A percentile compares a stretch with the other conserved stretches of the same genome.
Evolutionary conservation across 2,797 vertebrate species (phyloP).

Genomic region (Pipistrellus kuhlii): DNA sequence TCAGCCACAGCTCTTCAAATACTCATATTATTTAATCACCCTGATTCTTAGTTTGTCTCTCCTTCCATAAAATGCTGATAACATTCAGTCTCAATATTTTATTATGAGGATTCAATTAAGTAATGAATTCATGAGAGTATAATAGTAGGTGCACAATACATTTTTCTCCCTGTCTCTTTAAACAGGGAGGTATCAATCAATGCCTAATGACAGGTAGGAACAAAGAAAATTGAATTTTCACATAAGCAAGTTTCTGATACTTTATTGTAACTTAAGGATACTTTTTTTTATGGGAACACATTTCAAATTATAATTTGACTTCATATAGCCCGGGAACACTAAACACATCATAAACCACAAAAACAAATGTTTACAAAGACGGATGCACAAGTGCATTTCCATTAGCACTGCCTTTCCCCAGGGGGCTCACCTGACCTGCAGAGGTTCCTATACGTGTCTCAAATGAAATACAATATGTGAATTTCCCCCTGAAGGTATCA

Average conservation of each 20-base stretch:
- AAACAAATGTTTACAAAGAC: constrained; percentile 81
- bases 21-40: background rate
- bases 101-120: background rate
- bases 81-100: background rate
- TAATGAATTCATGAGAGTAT: background rate
- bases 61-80: background rate
- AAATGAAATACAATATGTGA: constrained; percentile 66
- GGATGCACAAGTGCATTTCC: constrained; percentile 49
- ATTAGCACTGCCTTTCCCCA: constrained; percentile 65
- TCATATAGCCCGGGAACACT: constrained; percentile 71
- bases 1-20: background rate
- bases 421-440: constrained; percentile 72
- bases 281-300: constrained; percentile 60
- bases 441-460: constrained; percentile 63
- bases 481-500: constrained; percentile 65
- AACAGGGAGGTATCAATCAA: constrained; percentile 44
- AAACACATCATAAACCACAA: constrained; percentile 69
- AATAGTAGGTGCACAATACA: background rate
- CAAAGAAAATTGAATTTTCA: constrained; percentile 66
- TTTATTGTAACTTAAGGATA: constrained; percentile 74
- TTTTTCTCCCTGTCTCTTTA: background rate
- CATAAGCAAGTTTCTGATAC: constrained; percentile 73
- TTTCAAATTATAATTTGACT: constrained; percentile 80
- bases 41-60: background rate
- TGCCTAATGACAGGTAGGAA: constrained; percentile 47